Evolutionary conservation across 1,140 invertebrate species (phyloP).

Genomic region (Nymphalis io): DNA sequence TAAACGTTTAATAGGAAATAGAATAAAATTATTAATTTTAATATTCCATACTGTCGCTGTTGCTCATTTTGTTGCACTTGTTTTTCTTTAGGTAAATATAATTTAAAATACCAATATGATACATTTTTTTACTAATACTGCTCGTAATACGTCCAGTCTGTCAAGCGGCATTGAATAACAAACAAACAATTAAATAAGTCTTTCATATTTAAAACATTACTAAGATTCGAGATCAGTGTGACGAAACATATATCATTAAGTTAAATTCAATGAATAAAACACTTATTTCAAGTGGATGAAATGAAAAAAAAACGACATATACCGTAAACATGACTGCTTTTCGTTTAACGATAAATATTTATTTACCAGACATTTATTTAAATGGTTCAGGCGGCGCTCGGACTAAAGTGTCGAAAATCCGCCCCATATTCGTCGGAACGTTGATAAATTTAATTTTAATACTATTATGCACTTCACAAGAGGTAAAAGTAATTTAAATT

Average conservation of each 20-base stretch:
- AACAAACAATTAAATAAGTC: too few species aligned
- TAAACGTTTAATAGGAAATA: neutral
- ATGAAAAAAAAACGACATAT: neutral
- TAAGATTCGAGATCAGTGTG: too few species aligned
- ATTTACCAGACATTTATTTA: conserved; percentile 7
- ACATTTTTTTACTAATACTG: too few species aligned
- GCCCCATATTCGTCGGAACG: conserved; percentile 47
- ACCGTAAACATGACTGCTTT: conserved; percentile 1
- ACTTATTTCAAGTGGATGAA: neutral
- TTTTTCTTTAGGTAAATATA: too few species aligned
- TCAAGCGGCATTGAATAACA: too few species aligned
- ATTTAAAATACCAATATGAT: too few species aligned
- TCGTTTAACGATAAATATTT: conserved; percentile 17
- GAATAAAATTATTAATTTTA: neutral
- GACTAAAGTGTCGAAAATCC: conserved; percentile 33
- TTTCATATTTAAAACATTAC: too few species aligned
- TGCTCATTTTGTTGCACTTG: too few species aligned
- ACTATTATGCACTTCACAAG: conserved; percentile 71
- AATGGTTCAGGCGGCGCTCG: conserved; percentile 13
- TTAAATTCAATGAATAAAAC: neutral
- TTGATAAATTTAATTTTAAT: conserved; percentile 76
- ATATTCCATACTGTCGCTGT: too few species aligned
- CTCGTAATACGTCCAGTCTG: too few species aligned
- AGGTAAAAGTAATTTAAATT: conserved; percentile 79
- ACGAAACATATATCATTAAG: too few species aligned